phyloP scores from a whole-genome alignment of 2,888 invertebrate genomes.

The Macaria notata region DNA sequence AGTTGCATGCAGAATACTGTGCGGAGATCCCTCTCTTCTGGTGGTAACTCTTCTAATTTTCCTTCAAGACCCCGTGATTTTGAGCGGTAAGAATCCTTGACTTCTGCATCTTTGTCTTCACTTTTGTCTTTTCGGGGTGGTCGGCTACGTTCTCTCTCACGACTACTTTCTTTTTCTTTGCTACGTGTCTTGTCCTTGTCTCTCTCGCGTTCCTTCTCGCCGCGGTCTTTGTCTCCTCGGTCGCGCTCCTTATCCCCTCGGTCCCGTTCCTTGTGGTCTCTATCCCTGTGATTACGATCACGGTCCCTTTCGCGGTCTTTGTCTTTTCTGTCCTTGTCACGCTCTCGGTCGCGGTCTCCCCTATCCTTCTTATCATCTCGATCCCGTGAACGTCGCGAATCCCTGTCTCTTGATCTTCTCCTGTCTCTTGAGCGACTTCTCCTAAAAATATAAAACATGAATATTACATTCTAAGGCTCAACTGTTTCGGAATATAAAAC shows the following conservation, averaged over 20 bases:
- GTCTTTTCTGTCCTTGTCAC: slow-evolving; percentile 58
- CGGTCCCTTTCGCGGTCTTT: slow-evolving; percentile 61
- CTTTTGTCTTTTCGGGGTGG: slow-evolving; percentile 60
- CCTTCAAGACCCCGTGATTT: slow-evolving; percentile 80
- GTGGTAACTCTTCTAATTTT: slow-evolving; percentile 90
- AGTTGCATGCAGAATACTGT: slow-evolving; percentile 99
- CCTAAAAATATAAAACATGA: slow-evolving; percentile 40
- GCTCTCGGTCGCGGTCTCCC: slow-evolving; percentile 55
- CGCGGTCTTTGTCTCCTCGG: slow-evolving; percentile 48
- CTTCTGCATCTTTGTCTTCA: slow-evolving; percentile 52
- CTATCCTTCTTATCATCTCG: slow-evolving; percentile 76
- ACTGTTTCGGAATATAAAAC: too few relatives aligned
- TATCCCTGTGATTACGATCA: slow-evolving; percentile 42
- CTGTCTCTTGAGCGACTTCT: slow-evolving; percentile 70
- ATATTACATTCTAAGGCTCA: too few relatives aligned
- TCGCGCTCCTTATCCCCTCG: slow-evolving; percentile 48
- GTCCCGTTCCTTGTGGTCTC: slow-evolving; percentile 54
- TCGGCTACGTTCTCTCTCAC: slow-evolving; percentile 55
- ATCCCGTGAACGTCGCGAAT: slow-evolving; percentile 80
- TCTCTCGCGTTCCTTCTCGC: slow-evolving; percentile 58
- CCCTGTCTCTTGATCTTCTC: slow-evolving; percentile 84
- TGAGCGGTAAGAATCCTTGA: slow-evolving; percentile 61
- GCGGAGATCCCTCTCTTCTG: slow-evolving; percentile 98
- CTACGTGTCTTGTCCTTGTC: slow-evolving; percentile 51
- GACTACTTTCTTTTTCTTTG: slow-evolving; percentile 53